Conservation (phyloP, 2,113 vertebrate species). For the Brachypodius melanocephalos region DNA sequence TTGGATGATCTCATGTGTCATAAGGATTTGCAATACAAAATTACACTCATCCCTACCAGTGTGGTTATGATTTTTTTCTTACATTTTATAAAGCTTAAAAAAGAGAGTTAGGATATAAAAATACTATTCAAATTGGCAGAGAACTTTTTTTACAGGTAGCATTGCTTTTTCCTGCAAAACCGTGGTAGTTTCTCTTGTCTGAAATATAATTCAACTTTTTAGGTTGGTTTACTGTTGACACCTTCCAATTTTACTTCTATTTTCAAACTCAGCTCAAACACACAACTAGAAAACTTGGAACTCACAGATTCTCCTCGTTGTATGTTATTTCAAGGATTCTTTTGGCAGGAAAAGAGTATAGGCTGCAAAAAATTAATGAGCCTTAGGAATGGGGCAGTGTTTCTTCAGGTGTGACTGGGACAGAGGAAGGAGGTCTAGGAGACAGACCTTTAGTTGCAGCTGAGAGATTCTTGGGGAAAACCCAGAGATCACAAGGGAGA, state of each 20-base stretch:
- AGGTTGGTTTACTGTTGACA: neutral
- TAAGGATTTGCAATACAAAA: neutral
- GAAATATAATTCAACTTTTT: neutral
- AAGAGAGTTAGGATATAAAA: neutral
- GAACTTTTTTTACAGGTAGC: neutral
- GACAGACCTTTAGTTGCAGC: neutral
- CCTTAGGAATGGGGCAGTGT: neutral
- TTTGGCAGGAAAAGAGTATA: neutral
- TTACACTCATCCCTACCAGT: fast-evolving
- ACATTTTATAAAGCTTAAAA: neutral
- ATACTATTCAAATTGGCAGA: neutral
- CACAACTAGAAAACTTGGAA: neutral
- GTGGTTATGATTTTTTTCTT: neutral
- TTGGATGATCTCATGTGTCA: neutral
- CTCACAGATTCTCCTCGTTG: neutral
- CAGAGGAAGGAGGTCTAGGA: neutral
- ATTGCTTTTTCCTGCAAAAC: neutral
- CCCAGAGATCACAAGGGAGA: neutral
- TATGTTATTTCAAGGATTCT: neutral
- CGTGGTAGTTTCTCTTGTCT: neutral
- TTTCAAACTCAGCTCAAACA: neutral
- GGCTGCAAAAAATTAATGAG: neutral
- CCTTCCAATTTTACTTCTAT: neutral
- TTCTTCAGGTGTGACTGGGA: neutral
- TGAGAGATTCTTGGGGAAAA: neutral